A percentile compares a stretch with the other conserved stretches of the same genome.
These are phyloP conservation scores for Psammodynastes pulverulentus DNA, from an alignment of 2,113 vertebrate genomes.

Conservation along the genomic window DNA sequence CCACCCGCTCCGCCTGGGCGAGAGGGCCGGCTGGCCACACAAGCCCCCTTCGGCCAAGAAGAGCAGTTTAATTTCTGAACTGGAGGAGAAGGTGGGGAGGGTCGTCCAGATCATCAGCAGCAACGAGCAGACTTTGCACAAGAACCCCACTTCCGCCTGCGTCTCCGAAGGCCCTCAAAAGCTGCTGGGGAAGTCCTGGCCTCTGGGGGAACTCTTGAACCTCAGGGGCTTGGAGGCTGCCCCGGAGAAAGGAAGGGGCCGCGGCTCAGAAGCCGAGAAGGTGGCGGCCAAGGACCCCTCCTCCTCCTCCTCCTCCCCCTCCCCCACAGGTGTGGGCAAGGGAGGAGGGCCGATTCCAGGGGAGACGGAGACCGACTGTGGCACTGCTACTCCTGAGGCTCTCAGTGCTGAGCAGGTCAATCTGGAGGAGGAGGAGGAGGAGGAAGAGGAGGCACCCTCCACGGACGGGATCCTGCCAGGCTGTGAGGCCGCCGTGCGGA, in stretches of 20 bases:
- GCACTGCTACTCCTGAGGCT: constrained; percentile 55
- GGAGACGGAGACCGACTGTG: constrained; percentile 43
- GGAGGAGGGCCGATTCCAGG: constrained; percentile 49
- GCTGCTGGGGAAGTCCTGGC: constrained; percentile 36
- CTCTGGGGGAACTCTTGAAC: constrained; percentile 33
- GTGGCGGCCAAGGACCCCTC: constrained; percentile 33
- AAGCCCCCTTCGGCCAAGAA: constrained; percentile 46
- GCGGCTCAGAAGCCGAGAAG: neutral
- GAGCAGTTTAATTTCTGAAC: constrained; percentile 40
- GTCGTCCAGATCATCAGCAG: constrained; percentile 28
- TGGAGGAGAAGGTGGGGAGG: constrained; percentile 14
- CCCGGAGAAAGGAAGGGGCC: constrained; percentile 38
- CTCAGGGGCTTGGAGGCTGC: constrained; percentile 33
- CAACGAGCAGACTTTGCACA: constrained; percentile 29
- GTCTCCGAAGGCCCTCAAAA: constrained; percentile 16
- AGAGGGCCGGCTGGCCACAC: constrained; percentile 41
- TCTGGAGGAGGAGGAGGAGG: constrained; percentile 60
- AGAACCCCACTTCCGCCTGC: neutral
- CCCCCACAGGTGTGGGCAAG: constrained; percentile 42
- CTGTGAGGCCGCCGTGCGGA: constrained; percentile 59
- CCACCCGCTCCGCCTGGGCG: constrained; percentile 1
- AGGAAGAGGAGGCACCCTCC: constrained; percentile 64
- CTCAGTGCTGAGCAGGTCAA: constrained; percentile 65
- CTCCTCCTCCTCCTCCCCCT: constrained; percentile 40
- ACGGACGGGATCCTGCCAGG: constrained; percentile 61